Percentiles rank a stretch among this genome's conserved stretches.
Evolutionary conservation across 2,113 vertebrate genomes (phyloP).

Genomic region (Boleophthalmus pectinirostris): DNA sequence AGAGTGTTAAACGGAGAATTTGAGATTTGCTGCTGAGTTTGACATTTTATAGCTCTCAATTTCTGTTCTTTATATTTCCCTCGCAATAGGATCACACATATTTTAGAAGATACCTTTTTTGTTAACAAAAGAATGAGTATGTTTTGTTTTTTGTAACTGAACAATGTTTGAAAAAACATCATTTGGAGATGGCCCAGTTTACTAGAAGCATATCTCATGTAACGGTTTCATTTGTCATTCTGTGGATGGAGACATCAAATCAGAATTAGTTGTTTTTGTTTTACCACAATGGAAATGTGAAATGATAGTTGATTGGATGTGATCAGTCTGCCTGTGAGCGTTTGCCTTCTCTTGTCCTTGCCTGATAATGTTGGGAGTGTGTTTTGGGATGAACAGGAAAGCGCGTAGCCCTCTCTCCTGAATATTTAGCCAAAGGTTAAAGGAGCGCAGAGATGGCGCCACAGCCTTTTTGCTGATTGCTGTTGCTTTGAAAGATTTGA

Average conservation of each 20-base stretch:
- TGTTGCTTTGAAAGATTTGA: constrained; percentile 17
- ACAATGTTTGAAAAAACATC: constrained; percentile 56
- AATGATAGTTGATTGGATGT: constrained; percentile 60
- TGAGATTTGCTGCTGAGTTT: constrained; percentile 76
- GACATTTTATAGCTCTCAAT: constrained; percentile 61
- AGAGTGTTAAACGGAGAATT: constrained; percentile 30
- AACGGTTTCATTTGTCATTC: constrained; percentile 42
- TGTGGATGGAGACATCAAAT: constrained; percentile 26
- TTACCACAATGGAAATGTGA: constrained; percentile 62
- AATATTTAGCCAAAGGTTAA: constrained; percentile 75
- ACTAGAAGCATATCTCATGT: constrained; percentile 22
- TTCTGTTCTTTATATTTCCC: constrained; percentile 41
- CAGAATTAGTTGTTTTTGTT: constrained; percentile 33
- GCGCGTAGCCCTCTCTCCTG: constrained; percentile 42
- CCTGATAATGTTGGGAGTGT: constrained; percentile 52
- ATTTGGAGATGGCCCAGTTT: constrained; percentile 60
- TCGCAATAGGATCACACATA: constrained; percentile 49
- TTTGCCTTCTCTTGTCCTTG: constrained; percentile 66
- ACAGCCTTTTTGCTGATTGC: constrained; percentile 42
- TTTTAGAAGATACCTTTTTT: constrained; percentile 55
- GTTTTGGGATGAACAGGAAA: constrained; percentile 31
- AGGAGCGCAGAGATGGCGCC: constrained; percentile 49
- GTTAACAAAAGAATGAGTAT: constrained; percentile 47
- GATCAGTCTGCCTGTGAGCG: constrained; percentile 68
- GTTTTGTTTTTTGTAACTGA: constrained; percentile 50